Conservation (phyloP, 2,888 invertebrate genomes). For the Epinotia ramella region DNA sequence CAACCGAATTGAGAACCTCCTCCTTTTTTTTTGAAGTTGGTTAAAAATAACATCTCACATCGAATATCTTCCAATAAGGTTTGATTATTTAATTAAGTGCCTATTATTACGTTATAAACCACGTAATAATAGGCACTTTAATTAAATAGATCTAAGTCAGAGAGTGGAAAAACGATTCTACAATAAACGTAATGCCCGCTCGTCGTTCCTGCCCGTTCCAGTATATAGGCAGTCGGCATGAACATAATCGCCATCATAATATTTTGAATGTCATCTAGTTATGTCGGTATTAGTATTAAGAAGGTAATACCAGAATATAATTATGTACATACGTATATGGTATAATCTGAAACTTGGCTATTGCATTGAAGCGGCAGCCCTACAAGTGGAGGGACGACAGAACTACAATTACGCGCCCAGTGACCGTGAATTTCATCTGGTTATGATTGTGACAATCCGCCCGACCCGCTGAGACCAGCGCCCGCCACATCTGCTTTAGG, state of each 20-base stretch:
- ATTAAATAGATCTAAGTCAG: neutral
- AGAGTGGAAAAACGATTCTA: neutral
- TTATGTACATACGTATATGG: neutral
- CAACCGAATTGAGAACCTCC: no score
- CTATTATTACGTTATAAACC: neutral
- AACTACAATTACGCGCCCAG: slow-evolving; percentile 42
- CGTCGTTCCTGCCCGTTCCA: neutral
- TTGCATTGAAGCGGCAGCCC: slow-evolving; percentile 20
- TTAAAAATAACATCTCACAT: no score
- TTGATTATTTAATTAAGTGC: no score
- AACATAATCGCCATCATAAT: neutral
- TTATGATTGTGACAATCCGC: slow-evolving; percentile 45
- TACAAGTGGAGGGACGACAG: slow-evolving; percentile 16
- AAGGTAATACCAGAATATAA: neutral
- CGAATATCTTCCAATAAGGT: no score
- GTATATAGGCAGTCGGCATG: neutral
- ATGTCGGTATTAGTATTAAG: neutral
- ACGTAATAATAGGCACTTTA: no score
- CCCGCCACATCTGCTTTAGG: slow-evolving; percentile 40
- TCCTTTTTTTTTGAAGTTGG: no score
- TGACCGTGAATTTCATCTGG: slow-evolving; percentile 47
- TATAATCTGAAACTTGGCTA: neutral
- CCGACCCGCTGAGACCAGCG: slow-evolving; percentile 18
- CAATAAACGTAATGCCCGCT: neutral
- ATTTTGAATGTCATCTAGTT: neutral